Evolutionary conservation across 1,140 invertebrate genomes (phyloP).

Genomic region (Diabrotica undecimpunctata): DNA sequence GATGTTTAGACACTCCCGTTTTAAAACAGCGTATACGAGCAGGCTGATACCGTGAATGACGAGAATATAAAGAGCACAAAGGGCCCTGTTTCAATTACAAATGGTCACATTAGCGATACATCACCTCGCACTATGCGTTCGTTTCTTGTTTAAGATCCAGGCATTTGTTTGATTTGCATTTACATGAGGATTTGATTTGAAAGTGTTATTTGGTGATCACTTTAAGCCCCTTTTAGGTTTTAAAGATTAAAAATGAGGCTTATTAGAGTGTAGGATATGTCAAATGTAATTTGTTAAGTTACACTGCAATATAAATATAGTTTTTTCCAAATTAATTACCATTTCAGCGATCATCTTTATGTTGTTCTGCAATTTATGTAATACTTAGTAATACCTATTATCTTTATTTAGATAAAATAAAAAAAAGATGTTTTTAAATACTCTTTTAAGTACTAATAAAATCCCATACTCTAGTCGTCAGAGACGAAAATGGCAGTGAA

Average conservation of each 20-base stretch:
- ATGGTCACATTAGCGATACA: constrained; percentile 33
- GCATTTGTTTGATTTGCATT: constrained; percentile 23
- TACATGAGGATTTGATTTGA: constrained; percentile 19
- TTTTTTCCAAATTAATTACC: no score
- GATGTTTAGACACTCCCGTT: constrained; percentile 19
- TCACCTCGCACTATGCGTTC: constrained; percentile 19
- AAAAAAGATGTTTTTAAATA: no score
- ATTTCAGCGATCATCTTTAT: no score
- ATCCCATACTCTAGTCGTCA: no score
- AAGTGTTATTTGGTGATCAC: constrained; percentile 8
- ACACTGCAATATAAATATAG: no score
- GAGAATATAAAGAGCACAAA: constrained; percentile 19
- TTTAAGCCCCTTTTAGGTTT: constrained; percentile 17
- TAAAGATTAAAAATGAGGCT: constrained; percentile 4
- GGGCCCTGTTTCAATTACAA: constrained; percentile 33
- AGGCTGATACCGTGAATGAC: constrained; percentile 20
- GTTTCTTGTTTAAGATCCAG: constrained; percentile 9
- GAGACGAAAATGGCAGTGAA: no score
- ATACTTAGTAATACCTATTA: no score
- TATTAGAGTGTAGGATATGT: background rate
- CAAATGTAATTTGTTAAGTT: no score
- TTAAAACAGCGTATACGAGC: constrained; percentile 25
- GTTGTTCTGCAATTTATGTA: no score
- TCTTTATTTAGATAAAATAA: no score
- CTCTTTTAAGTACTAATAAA: no score